Conservation (phyloP, 2,113 vertebrate species). For the Dipodomys stephensi region DNA sequence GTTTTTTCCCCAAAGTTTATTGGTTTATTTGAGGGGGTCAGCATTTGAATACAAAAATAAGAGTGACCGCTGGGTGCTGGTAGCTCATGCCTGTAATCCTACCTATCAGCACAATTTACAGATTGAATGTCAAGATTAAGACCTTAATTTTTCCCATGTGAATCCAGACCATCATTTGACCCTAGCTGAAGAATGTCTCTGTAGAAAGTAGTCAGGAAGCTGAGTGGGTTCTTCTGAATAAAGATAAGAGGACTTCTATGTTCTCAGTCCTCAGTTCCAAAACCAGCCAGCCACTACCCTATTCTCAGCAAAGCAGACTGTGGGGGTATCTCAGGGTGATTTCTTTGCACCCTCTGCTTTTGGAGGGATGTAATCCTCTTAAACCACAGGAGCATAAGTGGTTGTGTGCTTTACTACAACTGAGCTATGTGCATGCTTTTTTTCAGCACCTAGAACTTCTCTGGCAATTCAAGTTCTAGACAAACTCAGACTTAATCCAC, state of each 20-base stretch:
- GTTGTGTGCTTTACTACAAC: not conserved
- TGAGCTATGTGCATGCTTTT: too few species aligned
- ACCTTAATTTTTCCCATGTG: conserved; percentile 8
- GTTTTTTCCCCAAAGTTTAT: not conserved
- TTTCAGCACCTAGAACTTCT: not conserved
- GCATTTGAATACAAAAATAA: not conserved
- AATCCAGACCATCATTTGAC: not conserved
- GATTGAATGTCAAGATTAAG: not conserved
- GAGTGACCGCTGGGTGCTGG: too few species aligned
- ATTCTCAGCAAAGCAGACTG: not conserved
- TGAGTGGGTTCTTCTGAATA: not conserved
- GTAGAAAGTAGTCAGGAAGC: not conserved
- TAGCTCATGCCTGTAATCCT: too few species aligned
- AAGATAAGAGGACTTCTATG: not conserved
- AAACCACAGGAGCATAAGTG: not conserved
- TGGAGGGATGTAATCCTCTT: not conserved
- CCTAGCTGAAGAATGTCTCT: not conserved
- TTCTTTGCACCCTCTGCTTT: not conserved
- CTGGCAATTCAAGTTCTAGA: not conserved
- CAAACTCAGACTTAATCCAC: not conserved
- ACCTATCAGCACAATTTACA: not conserved
- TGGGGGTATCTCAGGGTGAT: not conserved
- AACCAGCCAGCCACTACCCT: not conserved
- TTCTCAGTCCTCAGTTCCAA: not conserved
- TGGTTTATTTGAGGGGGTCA: not conserved